phyloP scores from a whole-genome alignment of 2,797 vertebrate genomes.

The Glyptemys insculpta region DNA sequence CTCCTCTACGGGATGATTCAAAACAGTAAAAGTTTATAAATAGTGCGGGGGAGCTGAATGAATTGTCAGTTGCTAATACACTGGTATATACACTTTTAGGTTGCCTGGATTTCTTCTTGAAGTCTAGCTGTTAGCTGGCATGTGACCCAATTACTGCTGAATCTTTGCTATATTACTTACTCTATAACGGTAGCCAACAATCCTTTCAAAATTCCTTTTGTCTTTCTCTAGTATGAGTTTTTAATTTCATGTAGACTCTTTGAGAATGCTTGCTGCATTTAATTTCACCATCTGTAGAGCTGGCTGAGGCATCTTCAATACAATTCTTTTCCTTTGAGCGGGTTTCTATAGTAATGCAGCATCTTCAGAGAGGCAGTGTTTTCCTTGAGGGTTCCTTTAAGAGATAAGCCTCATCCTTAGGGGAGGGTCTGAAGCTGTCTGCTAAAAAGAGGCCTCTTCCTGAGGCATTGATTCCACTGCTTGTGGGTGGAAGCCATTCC shows the following conservation, averaged over 20 bases:
- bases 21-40: not conserved
- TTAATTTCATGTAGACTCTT: not conserved
- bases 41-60: too few species aligned
- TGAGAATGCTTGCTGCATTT: not conserved
- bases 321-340: not conserved
- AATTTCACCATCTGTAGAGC: not conserved
- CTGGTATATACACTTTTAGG: not conserved
- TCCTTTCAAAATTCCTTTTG: not conserved
- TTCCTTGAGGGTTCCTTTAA: not conserved
- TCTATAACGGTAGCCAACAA: not conserved
- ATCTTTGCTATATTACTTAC: not conserved
- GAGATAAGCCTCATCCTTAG: not conserved
- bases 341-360: not conserved
- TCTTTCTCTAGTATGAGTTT: not conserved
- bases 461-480: not conserved
- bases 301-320: not conserved
- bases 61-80: accelerated
- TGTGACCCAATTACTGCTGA: not conserved
- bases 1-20: not conserved
- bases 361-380: not conserved
- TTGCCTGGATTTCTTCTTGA: not conserved
- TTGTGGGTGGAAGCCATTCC: not conserved
- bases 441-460: not conserved
- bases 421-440: not conserved
- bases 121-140: not conserved